Base-by-base conservation (phyloP, 2,797 vertebrate genomes). In the Smutsia gigantea region DNA sequence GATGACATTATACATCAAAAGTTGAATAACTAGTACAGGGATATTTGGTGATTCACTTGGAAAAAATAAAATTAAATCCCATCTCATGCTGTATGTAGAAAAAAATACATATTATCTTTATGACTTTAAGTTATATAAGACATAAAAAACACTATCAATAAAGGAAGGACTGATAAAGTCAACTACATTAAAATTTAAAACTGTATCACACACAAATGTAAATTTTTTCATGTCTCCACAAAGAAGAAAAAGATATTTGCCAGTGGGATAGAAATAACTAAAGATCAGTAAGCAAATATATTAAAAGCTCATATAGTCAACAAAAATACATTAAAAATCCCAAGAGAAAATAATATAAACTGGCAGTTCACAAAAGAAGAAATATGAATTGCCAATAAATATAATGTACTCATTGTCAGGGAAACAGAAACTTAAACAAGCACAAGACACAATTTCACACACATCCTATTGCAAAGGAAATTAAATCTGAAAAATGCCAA, bases 111-210 rank as follows among this genome's bases (percentile, higher is more conserved):
- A 68, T 42, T 59, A 17, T 95, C 66, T 66, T 95, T 42, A 91
- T 57, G 75, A 74, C 15, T 95, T 64, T 57, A 55, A 66, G 49
- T 87, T 81, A 87, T 19, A 29, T 7, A 46, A 66, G 57, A 81
- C 46, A 91, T 49, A 39, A 72, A 90, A 57, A 79, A 66, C 39
- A 74, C 57, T 66, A 74, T 21, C 39, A 34, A 53, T 42, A 59
- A 94, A 55, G 29, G 29, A 84, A 42, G 86, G 13, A 86, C 25
- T 39, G 17, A 82, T 61, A 82, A 57, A 82, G 46, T 92, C 59
- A 51, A 68, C 51, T 77, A 84, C n/a, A 61, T 77, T 90, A 84
- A 84, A 79, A 90, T 90, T 75, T 68, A 17, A 77, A 90, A 42
- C n/a, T 46, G 51, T 7, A 42, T 74, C 57, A 77, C 59, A 89